These are phyloP conservation scores for Nomia melanderi DNA, from an alignment of 1,140 invertebrate species.

Conservation along the genomic window DNA sequence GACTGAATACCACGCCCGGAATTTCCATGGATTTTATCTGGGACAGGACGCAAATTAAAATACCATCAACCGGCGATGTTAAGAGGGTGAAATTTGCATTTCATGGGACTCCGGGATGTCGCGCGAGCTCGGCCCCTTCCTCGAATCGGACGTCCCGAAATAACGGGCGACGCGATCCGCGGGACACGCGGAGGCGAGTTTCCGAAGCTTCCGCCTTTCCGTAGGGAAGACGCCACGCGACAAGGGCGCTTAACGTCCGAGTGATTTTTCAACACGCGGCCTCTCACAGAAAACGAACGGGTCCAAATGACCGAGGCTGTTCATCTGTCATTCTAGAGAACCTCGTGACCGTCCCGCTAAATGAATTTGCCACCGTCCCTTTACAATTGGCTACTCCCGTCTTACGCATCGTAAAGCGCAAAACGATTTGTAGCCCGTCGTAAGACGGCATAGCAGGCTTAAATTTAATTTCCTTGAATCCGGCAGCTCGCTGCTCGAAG, in stretches of 20 bases:
- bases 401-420: not conserved
- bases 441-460: not conserved
- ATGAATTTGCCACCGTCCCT: not conserved
- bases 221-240: too few species aligned
- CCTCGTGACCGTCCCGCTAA: not conserved
- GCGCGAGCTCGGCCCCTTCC: constrained; percentile 22
- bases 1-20: constrained; percentile 2
- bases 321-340: not conserved
- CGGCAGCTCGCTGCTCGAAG: not conserved
- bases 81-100: constrained; percentile 22
- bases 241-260: too few species aligned
- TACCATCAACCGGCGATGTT: constrained; percentile 28
- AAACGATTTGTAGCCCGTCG: constrained; percentile 1
- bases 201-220: too few species aligned
- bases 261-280: too few species aligned
- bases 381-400: not conserved
- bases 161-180: constrained; percentile 40
- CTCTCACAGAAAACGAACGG: not conserved
- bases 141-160: constrained; percentile 14
- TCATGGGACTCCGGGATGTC: constrained; percentile 19
- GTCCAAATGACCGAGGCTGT: not conserved
- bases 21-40: constrained; percentile 35
- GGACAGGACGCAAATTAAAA: constrained; percentile 45
- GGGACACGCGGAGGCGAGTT: not conserved
- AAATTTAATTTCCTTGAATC: not conserved